phyloP scores from a whole-genome alignment of 2,888 invertebrate genomes.

The Conomelus anceps region DNA sequence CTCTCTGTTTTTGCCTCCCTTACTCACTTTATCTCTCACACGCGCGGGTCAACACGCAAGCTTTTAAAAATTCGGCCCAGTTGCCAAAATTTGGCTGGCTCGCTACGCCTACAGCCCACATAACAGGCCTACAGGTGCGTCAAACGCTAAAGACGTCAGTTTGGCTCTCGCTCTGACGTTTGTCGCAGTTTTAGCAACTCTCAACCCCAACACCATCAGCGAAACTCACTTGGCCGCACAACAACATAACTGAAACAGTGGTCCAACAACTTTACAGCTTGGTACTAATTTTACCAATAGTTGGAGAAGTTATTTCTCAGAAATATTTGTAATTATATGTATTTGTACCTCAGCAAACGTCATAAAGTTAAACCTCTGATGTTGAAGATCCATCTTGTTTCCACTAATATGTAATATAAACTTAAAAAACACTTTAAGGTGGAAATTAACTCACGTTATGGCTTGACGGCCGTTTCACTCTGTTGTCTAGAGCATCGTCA shows the following conservation, averaged over 20 bases:
- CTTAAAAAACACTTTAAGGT: too few species aligned
- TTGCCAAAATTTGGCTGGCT: neutral
- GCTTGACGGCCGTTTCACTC: too few species aligned
- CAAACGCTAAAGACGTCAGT: neutral
- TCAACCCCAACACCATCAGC: neutral
- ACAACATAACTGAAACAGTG: neutral
- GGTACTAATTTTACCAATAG: too few species aligned
- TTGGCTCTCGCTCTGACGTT: neutral
- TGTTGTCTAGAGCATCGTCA: too few species aligned
- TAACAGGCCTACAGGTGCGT: neutral
- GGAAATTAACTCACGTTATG: too few species aligned
- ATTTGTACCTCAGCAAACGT: too few species aligned
- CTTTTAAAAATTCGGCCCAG: neutral
- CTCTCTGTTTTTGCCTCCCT: neutral
- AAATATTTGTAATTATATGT: too few species aligned
- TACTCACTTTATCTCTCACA: neutral
- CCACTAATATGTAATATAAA: too few species aligned
- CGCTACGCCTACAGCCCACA: neutral
- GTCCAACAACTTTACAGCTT: neutral
- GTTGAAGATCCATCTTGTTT: too few species aligned
- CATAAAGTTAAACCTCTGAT: too few species aligned
- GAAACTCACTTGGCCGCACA: neutral
- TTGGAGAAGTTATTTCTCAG: too few species aligned
- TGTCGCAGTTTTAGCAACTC: neutral
- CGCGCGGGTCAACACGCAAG: neutral